Evolutionary conservation across 1,140 invertebrate species (phyloP).

Genomic region (Steinernema feltiae): DNA sequence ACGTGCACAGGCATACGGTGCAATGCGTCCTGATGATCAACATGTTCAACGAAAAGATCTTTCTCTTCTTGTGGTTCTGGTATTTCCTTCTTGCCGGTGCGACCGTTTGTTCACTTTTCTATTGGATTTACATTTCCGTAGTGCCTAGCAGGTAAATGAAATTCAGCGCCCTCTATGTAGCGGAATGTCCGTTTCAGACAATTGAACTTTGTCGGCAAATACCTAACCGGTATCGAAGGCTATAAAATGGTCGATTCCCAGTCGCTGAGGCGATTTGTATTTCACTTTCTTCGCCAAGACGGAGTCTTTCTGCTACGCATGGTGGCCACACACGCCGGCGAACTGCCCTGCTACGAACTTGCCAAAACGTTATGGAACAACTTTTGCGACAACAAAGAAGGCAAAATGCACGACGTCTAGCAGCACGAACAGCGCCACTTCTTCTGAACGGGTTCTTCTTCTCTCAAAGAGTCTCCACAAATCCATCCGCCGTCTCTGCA

Average conservation of each 20-base stretch:
- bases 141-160: slow-evolving; percentile 55
- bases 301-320: slow-evolving; percentile 56
- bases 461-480: neutral
- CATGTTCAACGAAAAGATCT: slow-evolving; percentile 73
- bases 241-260: slow-evolving; percentile 58
- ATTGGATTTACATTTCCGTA: slow-evolving; percentile 57
- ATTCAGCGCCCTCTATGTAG: too few species aligned
- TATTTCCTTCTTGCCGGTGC: slow-evolving; percentile 55
- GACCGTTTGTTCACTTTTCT: slow-evolving; percentile 56
- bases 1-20: slow-evolving; percentile 56
- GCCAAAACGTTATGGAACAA: slow-evolving; percentile 55
- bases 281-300: slow-evolving; percentile 55
- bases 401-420: slow-evolving; percentile 56
- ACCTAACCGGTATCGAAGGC: slow-evolving; percentile 56
- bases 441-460: neutral
- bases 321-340: slow-evolving; percentile 57
- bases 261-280: slow-evolving; percentile 54
- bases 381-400: slow-evolving; percentile 57
- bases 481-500: too few species aligned
- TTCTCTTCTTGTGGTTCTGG: slow-evolving; percentile 58
- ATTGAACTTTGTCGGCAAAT: slow-evolving; percentile 57
- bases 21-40: slow-evolving; percentile 67
- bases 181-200: slow-evolving; percentile 43
- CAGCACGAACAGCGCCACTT: neutral
- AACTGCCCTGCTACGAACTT: slow-evolving; percentile 56